Base-by-base conservation (phyloP, 2,888 invertebrate species). In the Troglohyphantes excavatus region DNA sequence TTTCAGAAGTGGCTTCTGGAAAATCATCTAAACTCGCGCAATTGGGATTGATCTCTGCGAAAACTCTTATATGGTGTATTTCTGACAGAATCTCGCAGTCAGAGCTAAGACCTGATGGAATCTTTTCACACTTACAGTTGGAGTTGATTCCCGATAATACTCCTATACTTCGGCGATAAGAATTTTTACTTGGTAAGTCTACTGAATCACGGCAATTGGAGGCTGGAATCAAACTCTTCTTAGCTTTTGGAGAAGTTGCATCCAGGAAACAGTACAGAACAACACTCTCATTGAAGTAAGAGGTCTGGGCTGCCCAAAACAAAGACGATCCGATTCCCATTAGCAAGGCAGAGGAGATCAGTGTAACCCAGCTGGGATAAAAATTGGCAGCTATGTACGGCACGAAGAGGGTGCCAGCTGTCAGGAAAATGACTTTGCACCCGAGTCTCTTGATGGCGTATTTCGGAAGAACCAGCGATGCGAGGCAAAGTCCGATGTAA, bases 271-370 rank as follows among this genome's bases (percentile, higher is more conserved):
- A 78, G 21, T 97, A 97, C 92, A 97, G 96, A 91, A 97, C 96
- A 68, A 98, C 98, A 65, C 96, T 97, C 94, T 98, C 97, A 17
- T 98, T 99, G 91, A 99, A 95, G 93, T 99, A 99, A 1, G 98
- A 97, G 89, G 99, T 98, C 94, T 99, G 98, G 17, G 99, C 97
- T 0, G 98, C 97, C 99, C 99, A 99, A 96, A 99, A 96, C 70
- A 98, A 98, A 0, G 98, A 98, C 1, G 98, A 98, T 13, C 98
- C 98, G 82, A 98, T 94, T 91, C 99, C 99, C 53, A 98, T 95
- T 19, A 99, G 95, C 33, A 98, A 96, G 23, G 98, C 98, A 53
- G 98, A 97, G 0, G 98, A 98, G 81, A 97, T 97, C 89, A 98
- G 94, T n/a, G 98, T 98, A 93, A 96, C 97, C 91, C 95, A 96